Base-by-base conservation (phyloP, 1,140 invertebrate genomes). In the Antheraea pernyi region DNA sequence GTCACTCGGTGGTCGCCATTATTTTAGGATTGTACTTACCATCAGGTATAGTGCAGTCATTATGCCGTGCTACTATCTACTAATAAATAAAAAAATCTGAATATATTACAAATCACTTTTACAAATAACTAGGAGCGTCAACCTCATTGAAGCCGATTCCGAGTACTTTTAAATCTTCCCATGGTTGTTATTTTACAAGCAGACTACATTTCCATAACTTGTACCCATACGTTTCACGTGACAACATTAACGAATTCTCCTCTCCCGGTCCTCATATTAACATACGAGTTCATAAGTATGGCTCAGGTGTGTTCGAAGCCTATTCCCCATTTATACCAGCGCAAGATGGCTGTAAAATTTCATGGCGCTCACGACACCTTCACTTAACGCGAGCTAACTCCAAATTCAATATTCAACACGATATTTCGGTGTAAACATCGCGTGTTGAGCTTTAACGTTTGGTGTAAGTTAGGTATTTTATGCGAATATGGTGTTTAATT, bases 361-460 rank as follows among this genome's bases (percentile, higher is more conserved):
- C 39, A 48, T 68, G 18, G 58, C 67, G 69, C 68, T 69, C 75
- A 79, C 75, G 74, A 76, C 68, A 81, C 74, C 78, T 81, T 78
- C 72, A 79, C 77, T 82, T 84, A 83, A 78, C 76, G 75, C 75
- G 70, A 76, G 74, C 78, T 77, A 78, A 85, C 81, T 85, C 78
- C 82, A 85, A 85, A 87, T 85, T 87, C 83, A 85, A 87, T 87
- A 87, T 87, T 83, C 82, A 83, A 87, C 80, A 81, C 83, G 83
- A 81, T 83, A 82, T 85, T 87, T 87, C 68, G 76, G 76, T 83
- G 85, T 85, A 85, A 85, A 85, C 82, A 83, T 84, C 81, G 82
- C 83, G 80, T 87, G 82, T 83, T 76, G 82, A 64, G 74, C 68
- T 71, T 75, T 53, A 68, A 42, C 59, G 70, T 22, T 58, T 71